Evolutionary conservation across 2,888 invertebrate genomes (phyloP).

Genomic region (Cephus runcator): DNA sequence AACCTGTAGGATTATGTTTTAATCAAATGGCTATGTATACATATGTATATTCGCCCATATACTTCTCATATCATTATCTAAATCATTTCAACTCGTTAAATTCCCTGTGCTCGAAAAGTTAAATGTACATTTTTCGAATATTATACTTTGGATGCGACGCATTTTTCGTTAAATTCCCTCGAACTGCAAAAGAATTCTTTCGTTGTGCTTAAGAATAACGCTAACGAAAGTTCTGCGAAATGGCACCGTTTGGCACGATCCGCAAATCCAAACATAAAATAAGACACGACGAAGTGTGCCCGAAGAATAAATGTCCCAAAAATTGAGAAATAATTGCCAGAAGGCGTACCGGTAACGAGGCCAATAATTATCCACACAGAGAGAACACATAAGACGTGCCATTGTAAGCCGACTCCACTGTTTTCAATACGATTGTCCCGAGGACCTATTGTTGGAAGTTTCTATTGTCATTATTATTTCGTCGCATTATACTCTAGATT

Average conservation of each 20-base stretch:
- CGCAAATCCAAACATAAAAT: conserved; percentile 10
- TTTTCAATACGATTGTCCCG: conserved; percentile 63
- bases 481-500: conserved; percentile 57
- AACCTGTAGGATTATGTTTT: background rate
- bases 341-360: conserved; percentile 22
- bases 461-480: conserved; percentile 65
- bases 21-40: background rate
- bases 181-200: background rate
- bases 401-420: conserved; percentile 50
- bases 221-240: background rate
- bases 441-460: conserved; percentile 63
- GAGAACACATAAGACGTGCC: conserved; percentile 37
- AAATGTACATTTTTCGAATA: background rate
- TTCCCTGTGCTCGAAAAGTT: background rate
- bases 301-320: conserved; percentile 13
- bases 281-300: conserved; percentile 12
- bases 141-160: background rate
- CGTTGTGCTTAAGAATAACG: background rate
- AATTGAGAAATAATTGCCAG: background rate
- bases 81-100: background rate
- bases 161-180: background rate
- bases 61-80: background rate
- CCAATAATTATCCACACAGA: conserved; percentile 49
- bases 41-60: background rate
- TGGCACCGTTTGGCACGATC: conserved; percentile 4